Percentiles rank a stretch among this genome's conserved stretches.
Conservation (phyloP, 2,888 invertebrate genomes). For the Ramazzottius varieornatus region DNA sequence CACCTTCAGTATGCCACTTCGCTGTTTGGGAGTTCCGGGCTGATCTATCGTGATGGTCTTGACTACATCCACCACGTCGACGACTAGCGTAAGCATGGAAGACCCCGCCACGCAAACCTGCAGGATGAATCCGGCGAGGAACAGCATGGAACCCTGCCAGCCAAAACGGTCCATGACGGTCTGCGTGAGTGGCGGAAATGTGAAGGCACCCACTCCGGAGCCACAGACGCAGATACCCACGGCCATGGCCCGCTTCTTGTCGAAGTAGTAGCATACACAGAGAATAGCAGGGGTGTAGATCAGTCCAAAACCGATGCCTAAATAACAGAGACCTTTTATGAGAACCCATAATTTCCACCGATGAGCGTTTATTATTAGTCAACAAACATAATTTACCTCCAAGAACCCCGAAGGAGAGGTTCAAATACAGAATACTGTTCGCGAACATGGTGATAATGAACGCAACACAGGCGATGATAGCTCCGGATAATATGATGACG, state of each 20-base stretch:
- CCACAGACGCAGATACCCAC: conserved; percentile 1
- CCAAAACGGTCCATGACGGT: background rate
- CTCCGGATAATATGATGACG: background rate
- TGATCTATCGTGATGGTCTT: no score
- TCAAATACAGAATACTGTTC: background rate
- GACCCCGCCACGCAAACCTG: background rate
- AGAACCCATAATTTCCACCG: no score
- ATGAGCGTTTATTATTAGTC: no score
- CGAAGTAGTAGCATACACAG: background rate
- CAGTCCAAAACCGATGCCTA: background rate
- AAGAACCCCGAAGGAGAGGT: background rate
- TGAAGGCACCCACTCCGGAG: background rate
- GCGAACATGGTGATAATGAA: background rate
- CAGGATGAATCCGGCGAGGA: background rate
- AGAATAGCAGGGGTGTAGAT: background rate
- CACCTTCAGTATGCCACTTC: no score
- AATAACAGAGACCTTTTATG: no score
- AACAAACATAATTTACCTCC: no score
- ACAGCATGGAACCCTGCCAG: background rate
- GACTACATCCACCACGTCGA: background rate
- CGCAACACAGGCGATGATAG: background rate
- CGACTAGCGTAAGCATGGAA: background rate
- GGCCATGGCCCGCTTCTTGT: background rate
- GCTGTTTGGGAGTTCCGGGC: no score
- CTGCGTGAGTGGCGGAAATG: background rate